Conservation (phyloP, 1,140 invertebrate species). For the Carcinoscorpius rotundicauda region DNA sequence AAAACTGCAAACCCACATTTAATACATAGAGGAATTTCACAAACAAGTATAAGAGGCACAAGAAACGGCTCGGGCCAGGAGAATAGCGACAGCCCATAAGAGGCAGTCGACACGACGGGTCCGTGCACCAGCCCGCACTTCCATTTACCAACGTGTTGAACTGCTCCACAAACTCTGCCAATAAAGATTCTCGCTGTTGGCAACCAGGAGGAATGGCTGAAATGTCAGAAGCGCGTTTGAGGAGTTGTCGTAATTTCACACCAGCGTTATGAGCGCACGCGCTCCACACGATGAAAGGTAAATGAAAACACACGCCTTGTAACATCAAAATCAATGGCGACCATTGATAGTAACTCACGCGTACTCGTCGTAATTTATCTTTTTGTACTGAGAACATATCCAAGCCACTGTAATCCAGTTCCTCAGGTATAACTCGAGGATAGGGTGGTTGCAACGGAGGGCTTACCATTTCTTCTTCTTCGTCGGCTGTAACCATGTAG, state of each 20-base stretch:
- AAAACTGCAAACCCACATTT: conserved; percentile 37
- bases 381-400: conserved; percentile 23
- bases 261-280: conserved; percentile 32
- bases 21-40: conserved; percentile 36
- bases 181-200: conserved; percentile 32
- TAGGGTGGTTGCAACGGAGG: conserved; percentile 22
- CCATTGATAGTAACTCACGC: conserved; percentile 44
- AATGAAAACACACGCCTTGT: conserved; percentile 42
- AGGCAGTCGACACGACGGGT: conserved; percentile 28
- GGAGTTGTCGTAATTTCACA: conserved; percentile 30
- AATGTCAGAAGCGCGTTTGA: conserved; percentile 32
- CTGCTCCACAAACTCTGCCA: conserved; percentile 34
- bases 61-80: conserved; percentile 32
- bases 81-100: conserved; percentile 23
- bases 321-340: conserved; percentile 42
- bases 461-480: conserved; percentile 19
- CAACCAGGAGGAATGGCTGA: conserved; percentile 32
- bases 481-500: conserved; percentile 28
- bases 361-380: conserved; percentile 27
- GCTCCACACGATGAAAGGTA: conserved; percentile 43
- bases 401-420: conserved; percentile 25
- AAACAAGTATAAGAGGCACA: conserved; percentile 36
- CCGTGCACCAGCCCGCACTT: conserved; percentile 30
- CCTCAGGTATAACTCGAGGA: conserved; percentile 15
- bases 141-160: conserved; percentile 32